Percentiles rank a stretch among this genome's conserved stretches.
phyloP scores from a whole-genome alignment of 1,140 invertebrate species.

The Brachionus rubens region DNA sequence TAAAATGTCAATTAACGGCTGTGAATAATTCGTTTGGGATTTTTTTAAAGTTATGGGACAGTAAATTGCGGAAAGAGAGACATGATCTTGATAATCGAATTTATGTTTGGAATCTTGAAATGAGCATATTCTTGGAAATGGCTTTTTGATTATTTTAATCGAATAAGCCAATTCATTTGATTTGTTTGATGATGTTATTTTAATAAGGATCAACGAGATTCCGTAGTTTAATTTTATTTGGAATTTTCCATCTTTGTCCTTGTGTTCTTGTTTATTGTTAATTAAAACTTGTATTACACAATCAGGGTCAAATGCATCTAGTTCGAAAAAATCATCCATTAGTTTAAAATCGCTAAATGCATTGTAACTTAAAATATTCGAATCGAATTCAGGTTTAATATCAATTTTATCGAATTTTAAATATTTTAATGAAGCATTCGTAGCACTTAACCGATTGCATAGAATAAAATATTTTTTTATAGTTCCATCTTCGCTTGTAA shows the following conservation, averaged over 20 bases:
- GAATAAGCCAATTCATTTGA: constrained; percentile 9
- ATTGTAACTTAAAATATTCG: neutral
- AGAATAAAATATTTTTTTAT: constrained; percentile 25
- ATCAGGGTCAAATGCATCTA: neutral
- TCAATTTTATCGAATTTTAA: neutral
- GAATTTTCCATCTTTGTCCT: neutral
- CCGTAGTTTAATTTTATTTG: neutral
- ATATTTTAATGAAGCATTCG: neutral
- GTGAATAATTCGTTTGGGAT: neutral
- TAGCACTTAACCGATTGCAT: constrained; percentile 15
- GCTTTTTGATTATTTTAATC: neutral
- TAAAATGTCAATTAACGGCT: neutral
- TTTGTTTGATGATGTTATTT: neutral
- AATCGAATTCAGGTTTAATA: constrained; percentile 8
- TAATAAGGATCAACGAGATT: neutral
- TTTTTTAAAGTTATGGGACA: neutral
- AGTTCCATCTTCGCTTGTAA: constrained; percentile 41
- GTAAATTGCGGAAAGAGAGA: neutral
- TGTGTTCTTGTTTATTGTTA: neutral
- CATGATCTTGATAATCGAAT: neutral
- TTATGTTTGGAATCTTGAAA: neutral
- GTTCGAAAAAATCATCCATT: neutral
- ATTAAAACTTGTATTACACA: neutral
- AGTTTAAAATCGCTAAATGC: neutral
- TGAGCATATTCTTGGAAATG: neutral